phyloP scores from a whole-genome alignment of 2,113 vertebrate genomes.

The Macrotus californicus region DNA sequence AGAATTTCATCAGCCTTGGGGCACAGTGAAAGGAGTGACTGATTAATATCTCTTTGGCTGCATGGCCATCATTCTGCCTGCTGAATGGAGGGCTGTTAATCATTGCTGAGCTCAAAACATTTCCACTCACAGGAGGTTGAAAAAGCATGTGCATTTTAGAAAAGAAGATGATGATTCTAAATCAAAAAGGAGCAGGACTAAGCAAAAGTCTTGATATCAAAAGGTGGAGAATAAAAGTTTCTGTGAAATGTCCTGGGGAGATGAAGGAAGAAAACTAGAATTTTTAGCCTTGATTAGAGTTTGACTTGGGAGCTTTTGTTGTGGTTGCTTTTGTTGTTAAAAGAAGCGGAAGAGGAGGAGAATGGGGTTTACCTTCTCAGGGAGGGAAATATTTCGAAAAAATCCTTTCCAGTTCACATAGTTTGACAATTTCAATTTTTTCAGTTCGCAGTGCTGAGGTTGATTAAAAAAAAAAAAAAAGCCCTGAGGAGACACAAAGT shows the following conservation, averaged over 20 bases:
- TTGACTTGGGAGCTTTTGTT: slow-evolving; percentile 70
- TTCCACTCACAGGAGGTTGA: slow-evolving; percentile 67
- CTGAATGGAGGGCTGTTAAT: slow-evolving; percentile 83
- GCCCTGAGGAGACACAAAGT: neutral
- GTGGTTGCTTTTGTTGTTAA: slow-evolving; percentile 64
- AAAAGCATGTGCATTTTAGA: slow-evolving; percentile 54
- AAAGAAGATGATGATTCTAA: slow-evolving; percentile 66
- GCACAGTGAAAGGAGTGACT: slow-evolving; percentile 78
- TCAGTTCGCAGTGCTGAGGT: slow-evolving; percentile 34
- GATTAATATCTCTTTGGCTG: slow-evolving; percentile 73
- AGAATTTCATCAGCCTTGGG: slow-evolving; percentile 52
- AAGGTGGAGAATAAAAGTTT: slow-evolving; percentile 74
- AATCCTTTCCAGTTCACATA: slow-evolving; percentile 63
- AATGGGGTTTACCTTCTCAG: slow-evolving; percentile 71
- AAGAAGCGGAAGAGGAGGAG: slow-evolving; percentile 66
- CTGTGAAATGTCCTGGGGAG: slow-evolving; percentile 65
- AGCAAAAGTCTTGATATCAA: slow-evolving; percentile 66
- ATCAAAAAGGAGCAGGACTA: slow-evolving; percentile 65
- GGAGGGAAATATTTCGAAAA: slow-evolving; percentile 74
- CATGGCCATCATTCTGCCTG: slow-evolving; percentile 83
- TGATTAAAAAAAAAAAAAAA: neutral
- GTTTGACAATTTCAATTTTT: neutral
- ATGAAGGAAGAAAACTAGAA: slow-evolving; percentile 61
- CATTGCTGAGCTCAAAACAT: slow-evolving; percentile 77
- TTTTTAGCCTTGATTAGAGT: slow-evolving; percentile 75